Evolutionary conservation across 1,140 invertebrate genomes (phyloP), one percentile per base, ranked within the genome.

Genomic region (Drosophila setifemur): DNA sequence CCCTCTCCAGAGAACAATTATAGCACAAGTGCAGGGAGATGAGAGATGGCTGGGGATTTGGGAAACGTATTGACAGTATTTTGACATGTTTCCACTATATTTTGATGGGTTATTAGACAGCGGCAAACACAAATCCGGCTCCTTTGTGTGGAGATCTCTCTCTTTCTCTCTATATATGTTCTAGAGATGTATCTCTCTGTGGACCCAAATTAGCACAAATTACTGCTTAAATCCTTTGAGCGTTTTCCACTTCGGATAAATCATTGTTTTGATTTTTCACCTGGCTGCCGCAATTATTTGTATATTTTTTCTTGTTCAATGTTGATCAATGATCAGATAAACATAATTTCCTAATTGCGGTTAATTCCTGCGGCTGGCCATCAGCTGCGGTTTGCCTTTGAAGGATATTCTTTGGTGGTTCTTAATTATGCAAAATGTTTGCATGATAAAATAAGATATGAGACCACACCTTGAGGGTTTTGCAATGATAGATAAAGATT

Each of bases 11-110:
- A 37, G 39, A 81, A 76, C 71, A 79, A 82, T 81, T 67, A 52
- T 43, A 11, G 23, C 48, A 83, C 72, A 82, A 82, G 77, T 82
- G 77, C 77, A 66, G 73, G 7, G 16, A 5, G 12, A 40, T 31
- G n/a, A 18, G 14, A 35, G 21, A 57, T 35, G 31, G n/a, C 19
- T 16, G 14, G 43, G 33, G 61, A 69, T 57, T 52, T 45, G 21
- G 35, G 21, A 76, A 50, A 76, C 57, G 44, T 58, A 76, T 76
- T 68, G 77, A 81, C 77, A 82, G 77, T 82, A 72, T 82, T 82
- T 82, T 82, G 77, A 82, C 76, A 70, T 81, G 57, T 79, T 81
- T 71, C 52, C 48, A 60, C 39, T 71, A 66, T 48, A 74, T 78
- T 73, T 78, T 78, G 55, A 47, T 77, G 50, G 64, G 55, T 47